phyloP scores from a whole-genome alignment of 2,888 invertebrate species.

The Pterostichus madidus region DNA sequence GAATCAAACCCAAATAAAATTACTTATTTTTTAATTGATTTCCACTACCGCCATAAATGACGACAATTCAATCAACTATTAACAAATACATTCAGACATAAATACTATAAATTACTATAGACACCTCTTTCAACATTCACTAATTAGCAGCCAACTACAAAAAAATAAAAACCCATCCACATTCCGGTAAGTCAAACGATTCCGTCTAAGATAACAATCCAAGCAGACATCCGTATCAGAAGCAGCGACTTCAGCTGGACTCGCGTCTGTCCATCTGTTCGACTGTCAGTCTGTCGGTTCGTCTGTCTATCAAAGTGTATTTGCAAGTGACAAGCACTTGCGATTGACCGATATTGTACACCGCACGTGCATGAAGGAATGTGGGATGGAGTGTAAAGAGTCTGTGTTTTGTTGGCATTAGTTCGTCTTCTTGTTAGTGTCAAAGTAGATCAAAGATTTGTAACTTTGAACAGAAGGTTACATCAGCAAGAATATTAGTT shows the following conservation, averaged over 20 bases:
- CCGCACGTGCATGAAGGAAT: slow-evolving; percentile 32
- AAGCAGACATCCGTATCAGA: neutral
- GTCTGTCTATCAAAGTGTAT: slow-evolving; percentile 18
- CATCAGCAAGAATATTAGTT: too few relatives aligned
- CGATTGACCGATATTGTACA: slow-evolving; percentile 32
- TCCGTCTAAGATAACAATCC: neutral
- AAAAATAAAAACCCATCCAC: slow-evolving; percentile 3
- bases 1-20: too few relatives aligned
- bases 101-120: too few relatives aligned
- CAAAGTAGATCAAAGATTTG: too few relatives aligned
- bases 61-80: neutral
- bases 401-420: neutral
- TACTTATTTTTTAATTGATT: too few relatives aligned
- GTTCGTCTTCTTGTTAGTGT: too few relatives aligned
- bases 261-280: neutral
- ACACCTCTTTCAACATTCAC: neutral
- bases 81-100: too few relatives aligned
- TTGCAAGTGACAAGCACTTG: slow-evolving; percentile 9
- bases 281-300: slow-evolving; percentile 8
- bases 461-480: too few relatives aligned
- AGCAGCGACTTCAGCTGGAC: neutral
- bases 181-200: neutral
- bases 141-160: slow-evolving; percentile 1
- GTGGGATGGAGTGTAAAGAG: neutral
- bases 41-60: neutral